A percentile compares a stretch with the other conserved stretches of the same genome.
These are phyloP conservation scores for Oreohelix idahoensis DNA, from an alignment of 1,140 invertebrate genomes.

Conservation along the genomic window DNA sequence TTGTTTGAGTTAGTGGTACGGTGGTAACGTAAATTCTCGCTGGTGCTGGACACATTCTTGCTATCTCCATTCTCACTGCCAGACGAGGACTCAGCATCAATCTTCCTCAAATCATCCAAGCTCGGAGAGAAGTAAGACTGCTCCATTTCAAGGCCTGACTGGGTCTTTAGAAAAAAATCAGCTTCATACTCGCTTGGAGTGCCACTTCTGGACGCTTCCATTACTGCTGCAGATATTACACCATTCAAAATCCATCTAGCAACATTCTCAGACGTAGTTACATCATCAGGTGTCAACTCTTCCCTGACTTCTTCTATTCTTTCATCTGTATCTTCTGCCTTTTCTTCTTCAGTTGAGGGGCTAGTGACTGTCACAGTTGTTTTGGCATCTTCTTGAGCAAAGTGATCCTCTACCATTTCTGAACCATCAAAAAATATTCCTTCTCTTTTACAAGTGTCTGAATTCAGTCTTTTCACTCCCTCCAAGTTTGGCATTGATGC, in stretches of 20 bases:
- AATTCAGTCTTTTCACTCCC: constrained; percentile 63
- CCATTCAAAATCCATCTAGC: constrained; percentile 26
- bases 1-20: constrained; percentile 11
- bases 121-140: constrained; percentile 26
- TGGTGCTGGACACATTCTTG: not conserved
- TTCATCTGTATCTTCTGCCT: not conserved
- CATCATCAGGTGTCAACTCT: not conserved
- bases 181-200: not conserved
- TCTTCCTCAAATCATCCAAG: constrained; percentile 18
- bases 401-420: constrained; percentile 48
- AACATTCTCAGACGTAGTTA: constrained; percentile 4
- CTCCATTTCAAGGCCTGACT: constrained; percentile 10
- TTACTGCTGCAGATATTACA: constrained; percentile 10
- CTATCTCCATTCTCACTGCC: constrained; percentile 23
- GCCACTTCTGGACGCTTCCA: not conserved
- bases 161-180: not conserved
- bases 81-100: constrained; percentile 16
- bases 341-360: constrained; percentile 12
- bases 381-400: constrained; percentile 37
- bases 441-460: constrained; percentile 70
- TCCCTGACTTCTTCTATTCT: not conserved
- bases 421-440: constrained; percentile 68
- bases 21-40: not conserved
- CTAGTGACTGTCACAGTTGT: not conserved
- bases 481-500: constrained; percentile 48